Percentiles rank a stretch among this genome's conserved stretches.
phyloP scores from a whole-genome alignment of 2,888 invertebrate species.

The Baccha elongata region DNA sequence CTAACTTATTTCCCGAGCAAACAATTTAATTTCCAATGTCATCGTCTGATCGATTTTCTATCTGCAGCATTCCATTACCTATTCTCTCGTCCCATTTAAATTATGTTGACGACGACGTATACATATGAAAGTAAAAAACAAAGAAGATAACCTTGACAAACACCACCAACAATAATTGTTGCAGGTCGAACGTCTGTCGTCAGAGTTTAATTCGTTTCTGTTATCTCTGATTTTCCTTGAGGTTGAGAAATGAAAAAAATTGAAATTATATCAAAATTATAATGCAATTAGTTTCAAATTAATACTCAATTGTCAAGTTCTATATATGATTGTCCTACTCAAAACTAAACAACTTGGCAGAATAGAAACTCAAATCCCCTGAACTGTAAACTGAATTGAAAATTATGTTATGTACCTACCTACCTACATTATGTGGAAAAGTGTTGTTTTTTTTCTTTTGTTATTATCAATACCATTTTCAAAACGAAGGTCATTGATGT shows the following conservation, averaged over 20 bases:
- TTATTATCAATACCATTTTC: constrained; percentile 49
- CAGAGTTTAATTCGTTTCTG: neutral
- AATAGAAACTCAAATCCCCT: constrained; percentile 31
- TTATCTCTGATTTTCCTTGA: neutral
- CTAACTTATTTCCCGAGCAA: constrained; percentile 30
- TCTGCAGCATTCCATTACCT: constrained; percentile 35
- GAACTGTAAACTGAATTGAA: constrained; percentile 6
- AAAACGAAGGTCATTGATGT: constrained; percentile 55
- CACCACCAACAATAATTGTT: constrained; percentile 56
- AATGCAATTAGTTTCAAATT: constrained; percentile 32
- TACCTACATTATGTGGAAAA: constrained; percentile 3
- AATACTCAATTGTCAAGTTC: constrained; percentile 18
- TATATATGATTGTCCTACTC: neutral
- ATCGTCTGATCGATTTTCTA: constrained; percentile 57
- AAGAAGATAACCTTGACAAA: constrained; percentile 64
- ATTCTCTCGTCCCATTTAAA: neutral
- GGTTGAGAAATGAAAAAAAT: constrained; percentile 6
- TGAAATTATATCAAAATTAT: constrained; percentile 17
- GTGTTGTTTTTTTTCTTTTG: constrained; percentile 40
- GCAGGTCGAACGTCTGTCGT: constrained; percentile 21
- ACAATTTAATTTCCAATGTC: constrained; percentile 56
- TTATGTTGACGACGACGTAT: neutral
- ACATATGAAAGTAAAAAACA: constrained; percentile 55
- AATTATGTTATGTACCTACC: neutral
- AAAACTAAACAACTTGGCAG: neutral